Percentiles rank a stretch among this genome's conserved stretches.
These are phyloP conservation scores for Coranthus polyacanthus DNA, from an alignment of 2,797 vertebrate species.

Conservation along the genomic window DNA sequence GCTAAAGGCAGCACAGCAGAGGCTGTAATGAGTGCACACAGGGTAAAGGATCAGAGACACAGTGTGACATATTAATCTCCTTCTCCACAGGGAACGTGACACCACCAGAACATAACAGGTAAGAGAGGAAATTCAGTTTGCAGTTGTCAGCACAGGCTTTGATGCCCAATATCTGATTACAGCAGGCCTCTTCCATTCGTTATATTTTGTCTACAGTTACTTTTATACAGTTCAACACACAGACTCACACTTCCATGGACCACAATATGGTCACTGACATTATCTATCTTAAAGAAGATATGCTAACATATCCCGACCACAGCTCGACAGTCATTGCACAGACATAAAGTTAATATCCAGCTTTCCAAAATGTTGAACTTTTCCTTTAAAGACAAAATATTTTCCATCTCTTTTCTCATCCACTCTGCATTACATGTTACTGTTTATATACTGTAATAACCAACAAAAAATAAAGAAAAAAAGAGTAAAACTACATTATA, in stretches of 20 bases:
- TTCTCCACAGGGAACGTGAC: slow-evolving; percentile 64
- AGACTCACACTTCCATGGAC: no score
- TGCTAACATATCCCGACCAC: no score
- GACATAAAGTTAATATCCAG: not conserved
- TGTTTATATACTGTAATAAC: slow-evolving; percentile 12
- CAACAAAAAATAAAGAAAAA: slow-evolving; percentile 4
- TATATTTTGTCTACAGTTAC: not conserved
- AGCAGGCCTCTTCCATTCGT: slow-evolving; percentile 5
- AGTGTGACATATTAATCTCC: slow-evolving; percentile 75
- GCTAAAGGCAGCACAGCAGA: slow-evolving; percentile 40
- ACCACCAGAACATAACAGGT: slow-evolving; percentile 68
- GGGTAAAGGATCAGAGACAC: slow-evolving; percentile 68
- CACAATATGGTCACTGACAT: not conserved
- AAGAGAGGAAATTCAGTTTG: slow-evolving; percentile 64
- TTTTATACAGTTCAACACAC: slow-evolving; percentile 15
- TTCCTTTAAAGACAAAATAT: slow-evolving; percentile 5
- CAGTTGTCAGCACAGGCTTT: slow-evolving; percentile 44
- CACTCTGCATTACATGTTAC: slow-evolving; percentile 2
- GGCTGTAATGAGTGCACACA: slow-evolving; percentile 53
- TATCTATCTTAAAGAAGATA: not conserved
- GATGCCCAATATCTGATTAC: slow-evolving; percentile 30
- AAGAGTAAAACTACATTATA: slow-evolving; percentile 10
- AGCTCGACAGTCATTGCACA: not conserved
- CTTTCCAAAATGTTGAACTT: not conserved
- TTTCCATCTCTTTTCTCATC: not conserved